These are phyloP conservation scores for Ctenosaura bakeri DNA, from an alignment of 2,797 vertebrate genomes.

Conservation along the genomic window DNA sequence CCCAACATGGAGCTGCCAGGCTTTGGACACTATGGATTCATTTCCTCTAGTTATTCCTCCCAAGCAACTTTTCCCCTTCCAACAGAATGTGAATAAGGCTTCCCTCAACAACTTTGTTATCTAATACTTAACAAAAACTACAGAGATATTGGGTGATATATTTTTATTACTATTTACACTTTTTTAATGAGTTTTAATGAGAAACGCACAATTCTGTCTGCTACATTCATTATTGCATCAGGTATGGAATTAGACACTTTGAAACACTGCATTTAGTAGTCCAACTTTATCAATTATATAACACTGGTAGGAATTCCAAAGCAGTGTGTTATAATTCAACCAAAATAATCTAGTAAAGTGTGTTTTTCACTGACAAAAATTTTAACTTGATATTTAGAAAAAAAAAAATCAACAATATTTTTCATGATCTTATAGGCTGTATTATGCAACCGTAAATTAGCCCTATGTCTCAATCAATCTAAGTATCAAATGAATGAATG, in stretches of 20 bases:
- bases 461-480: background rate
- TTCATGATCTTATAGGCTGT: background rate
- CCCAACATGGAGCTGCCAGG: background rate
- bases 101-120: background rate
- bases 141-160: background rate
- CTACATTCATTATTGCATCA: background rate
- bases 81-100: background rate
- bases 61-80: background rate
- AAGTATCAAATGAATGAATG: background rate
- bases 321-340: background rate
- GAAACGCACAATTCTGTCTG: background rate
- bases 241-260: background rate
- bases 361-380: background rate
- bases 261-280: background rate
- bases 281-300: background rate
- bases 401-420: background rate
- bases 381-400: background rate
- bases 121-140: background rate
- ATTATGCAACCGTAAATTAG: background rate
- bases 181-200: background rate
- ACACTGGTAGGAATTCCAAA: background rate
- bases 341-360: background rate
- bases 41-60: too few relatives aligned
- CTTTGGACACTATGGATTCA: background rate
- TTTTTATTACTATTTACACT: too few relatives aligned